Evolutionary conservation across 2,797 vertebrate genomes (phyloP).

Genomic region (Gymnoscopelus microlampas): DNA sequence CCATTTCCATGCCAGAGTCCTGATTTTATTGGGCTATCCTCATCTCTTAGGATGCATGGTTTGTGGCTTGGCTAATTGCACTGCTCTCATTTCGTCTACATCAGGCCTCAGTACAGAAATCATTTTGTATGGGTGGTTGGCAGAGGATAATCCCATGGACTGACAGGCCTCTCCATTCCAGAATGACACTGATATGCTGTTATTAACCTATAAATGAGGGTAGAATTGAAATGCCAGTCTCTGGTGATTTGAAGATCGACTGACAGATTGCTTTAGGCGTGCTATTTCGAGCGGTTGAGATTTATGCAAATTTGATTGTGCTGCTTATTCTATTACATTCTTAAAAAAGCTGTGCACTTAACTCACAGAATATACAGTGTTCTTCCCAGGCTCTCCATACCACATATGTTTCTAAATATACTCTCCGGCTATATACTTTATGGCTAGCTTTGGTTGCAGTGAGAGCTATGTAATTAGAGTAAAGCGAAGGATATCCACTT

Average conservation of each 20-base stretch:
- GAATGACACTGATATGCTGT: slow-evolving; percentile 58
- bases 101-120: slow-evolving; percentile 32
- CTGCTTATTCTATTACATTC: slow-evolving; percentile 46
- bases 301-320: slow-evolving; percentile 66
- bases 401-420: slow-evolving; percentile 31
- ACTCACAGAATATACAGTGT: slow-evolving; percentile 38
- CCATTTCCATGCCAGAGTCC: slow-evolving; percentile 21
- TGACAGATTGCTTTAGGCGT: slow-evolving; percentile 45
- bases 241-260: slow-evolving; percentile 39
- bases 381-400: slow-evolving; percentile 38
- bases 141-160: slow-evolving; percentile 39
- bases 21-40: slow-evolving; percentile 36
- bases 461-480: slow-evolving; percentile 40
- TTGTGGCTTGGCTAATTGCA: slow-evolving; percentile 52
- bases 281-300: slow-evolving; percentile 30
- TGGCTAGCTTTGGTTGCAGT: slow-evolving; percentile 10
- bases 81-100: slow-evolving; percentile 47
- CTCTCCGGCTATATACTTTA: slow-evolving; percentile 7
- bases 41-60: slow-evolving; percentile 35
- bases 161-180: slow-evolving; percentile 29
- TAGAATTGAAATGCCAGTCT: slow-evolving; percentile 43
- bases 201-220: slow-evolving; percentile 57
- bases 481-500: slow-evolving; percentile 36
- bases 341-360: slow-evolving; percentile 16
- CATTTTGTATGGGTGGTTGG: slow-evolving; percentile 39